Percentiles rank a stretch among this genome's conserved stretches.
phyloP scores from a whole-genome alignment of 1,140 invertebrate genomes.

The Apis laboriosa region DNA sequence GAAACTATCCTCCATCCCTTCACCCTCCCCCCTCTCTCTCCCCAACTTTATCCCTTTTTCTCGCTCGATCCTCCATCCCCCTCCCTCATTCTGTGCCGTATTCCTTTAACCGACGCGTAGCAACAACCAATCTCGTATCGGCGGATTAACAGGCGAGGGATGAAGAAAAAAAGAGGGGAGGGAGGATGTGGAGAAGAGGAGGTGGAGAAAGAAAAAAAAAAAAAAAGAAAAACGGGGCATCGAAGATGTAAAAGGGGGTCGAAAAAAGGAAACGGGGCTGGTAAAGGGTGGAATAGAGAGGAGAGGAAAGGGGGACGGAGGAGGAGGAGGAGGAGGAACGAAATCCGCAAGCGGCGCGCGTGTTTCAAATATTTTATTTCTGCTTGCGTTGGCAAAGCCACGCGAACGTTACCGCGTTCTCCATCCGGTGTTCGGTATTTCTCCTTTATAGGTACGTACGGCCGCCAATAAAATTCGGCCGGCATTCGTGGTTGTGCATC shows the following conservation, averaged over 20 bases:
- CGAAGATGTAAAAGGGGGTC: constrained; percentile 38
- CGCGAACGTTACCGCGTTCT: constrained; percentile 34
- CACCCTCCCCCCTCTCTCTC: neutral
- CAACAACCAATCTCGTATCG: constrained; percentile 54
- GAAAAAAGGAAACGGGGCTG: neutral
- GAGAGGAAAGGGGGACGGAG: neutral
- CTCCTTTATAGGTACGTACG: constrained; percentile 36
- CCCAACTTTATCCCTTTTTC: neutral
- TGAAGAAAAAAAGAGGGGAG: constrained; percentile 9
- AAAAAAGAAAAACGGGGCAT: neutral
- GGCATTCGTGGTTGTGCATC: neutral
- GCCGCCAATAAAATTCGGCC: constrained; percentile 55
- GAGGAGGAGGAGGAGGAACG: neutral
- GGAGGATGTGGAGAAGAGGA: neutral
- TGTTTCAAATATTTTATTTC: constrained; percentile 79
- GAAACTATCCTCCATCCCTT: neutral
- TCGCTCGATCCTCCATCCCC: neutral
- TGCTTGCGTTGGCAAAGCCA: constrained; percentile 67
- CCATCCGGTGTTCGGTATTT: constrained; percentile 42
- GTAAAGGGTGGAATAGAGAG: no score
- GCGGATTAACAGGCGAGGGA: constrained; percentile 56
- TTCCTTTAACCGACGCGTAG: constrained; percentile 3
- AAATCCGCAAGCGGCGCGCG: constrained; percentile 52
- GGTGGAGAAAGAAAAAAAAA: neutral
- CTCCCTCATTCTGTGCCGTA: neutral